Base-by-base conservation (phyloP, 2,888 invertebrate species). In the Drosophila greeni region DNA sequence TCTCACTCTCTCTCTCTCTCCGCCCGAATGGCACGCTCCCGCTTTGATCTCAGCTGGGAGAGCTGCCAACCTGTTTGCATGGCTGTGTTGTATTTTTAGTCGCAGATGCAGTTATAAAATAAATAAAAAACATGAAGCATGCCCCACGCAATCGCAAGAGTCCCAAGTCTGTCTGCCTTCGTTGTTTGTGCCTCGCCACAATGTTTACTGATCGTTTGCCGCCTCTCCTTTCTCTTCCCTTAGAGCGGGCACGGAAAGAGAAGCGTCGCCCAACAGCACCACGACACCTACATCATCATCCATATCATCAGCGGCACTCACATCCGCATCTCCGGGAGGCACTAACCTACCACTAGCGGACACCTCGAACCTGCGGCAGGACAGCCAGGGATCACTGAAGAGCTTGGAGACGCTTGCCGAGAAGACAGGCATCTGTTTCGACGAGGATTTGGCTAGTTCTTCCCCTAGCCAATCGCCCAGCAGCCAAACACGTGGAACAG, bases 381-480 rank as follows among this genome's bases (percentile, higher is more conserved):
- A 67, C 55, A 51, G 68, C 55, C 90, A 90, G 74, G 80, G 91
- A 36, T 91, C 91, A 0, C 85, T 93, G 49, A 93, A 93, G 91
- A 93, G 93, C 81, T 87, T 93, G 68, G 93, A 93, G 86, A 93
- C 93, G 0, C 90, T 93, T 61, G 93, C 93, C 14, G 93, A 93
- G 82, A 93, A 93, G 75, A 93, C 93, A 47, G 93, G 93, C 2
- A 93, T 93, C 11, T 93, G 92, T 16, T 92, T 93, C 82, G 93
- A 93, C 85, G 93, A 93, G 86, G 77, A 75, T 11, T 61, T 73
- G 37, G 56, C 42, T 14, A 58, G 58, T 33, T 31, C 52, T 26
- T 51, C 55, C 20, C 45, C 29, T 1, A 31, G 29, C 9, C 55
- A 56, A 34, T 52, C 55, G 26, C 55, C 59, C 24, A 45, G 59